These are phyloP conservation scores for Trinorchestia longiramus DNA, from an alignment of 1,140 invertebrate species.

Conservation along the genomic window DNA sequence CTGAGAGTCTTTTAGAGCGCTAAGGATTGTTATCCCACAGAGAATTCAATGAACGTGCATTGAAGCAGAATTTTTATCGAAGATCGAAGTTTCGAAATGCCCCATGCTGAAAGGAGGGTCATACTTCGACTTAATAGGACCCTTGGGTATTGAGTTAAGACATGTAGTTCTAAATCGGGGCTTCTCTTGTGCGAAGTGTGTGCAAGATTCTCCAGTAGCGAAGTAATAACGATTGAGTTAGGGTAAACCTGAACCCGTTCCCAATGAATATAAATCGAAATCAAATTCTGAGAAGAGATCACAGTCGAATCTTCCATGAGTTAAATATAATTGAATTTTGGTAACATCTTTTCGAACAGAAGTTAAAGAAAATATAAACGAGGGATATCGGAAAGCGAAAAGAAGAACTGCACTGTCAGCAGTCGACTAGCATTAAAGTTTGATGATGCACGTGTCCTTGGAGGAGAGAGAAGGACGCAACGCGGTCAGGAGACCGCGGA, in stretches of 20 bases:
- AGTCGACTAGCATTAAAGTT: neutral
- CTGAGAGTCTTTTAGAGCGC: too few relatives aligned
- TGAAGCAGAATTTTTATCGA: too few relatives aligned
- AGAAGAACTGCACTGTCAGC: neutral
- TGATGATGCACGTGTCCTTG: neutral
- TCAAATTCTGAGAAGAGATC: neutral
- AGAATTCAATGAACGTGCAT: too few relatives aligned
- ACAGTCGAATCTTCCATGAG: neutral
- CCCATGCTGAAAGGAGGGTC: too few relatives aligned
- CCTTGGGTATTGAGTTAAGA: neutral
- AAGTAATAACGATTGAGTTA: neutral
- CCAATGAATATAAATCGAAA: neutral
- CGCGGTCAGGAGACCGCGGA: neutral
- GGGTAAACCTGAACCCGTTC: neutral
- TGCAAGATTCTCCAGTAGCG: neutral
- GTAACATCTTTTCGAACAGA: neutral
- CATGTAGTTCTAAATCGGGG: neutral
- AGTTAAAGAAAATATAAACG: neutral
- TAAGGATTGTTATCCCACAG: too few relatives aligned
- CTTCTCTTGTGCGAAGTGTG: neutral
- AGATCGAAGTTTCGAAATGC: too few relatives aligned
- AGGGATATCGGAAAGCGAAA: neutral
- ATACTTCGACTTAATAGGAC: too few relatives aligned
- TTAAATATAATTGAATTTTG: neutral
- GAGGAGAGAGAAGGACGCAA: neutral